Evolutionary conservation across 2,797 vertebrate genomes (phyloP).

Genomic region (Urosaurus nigricauda): DNA sequence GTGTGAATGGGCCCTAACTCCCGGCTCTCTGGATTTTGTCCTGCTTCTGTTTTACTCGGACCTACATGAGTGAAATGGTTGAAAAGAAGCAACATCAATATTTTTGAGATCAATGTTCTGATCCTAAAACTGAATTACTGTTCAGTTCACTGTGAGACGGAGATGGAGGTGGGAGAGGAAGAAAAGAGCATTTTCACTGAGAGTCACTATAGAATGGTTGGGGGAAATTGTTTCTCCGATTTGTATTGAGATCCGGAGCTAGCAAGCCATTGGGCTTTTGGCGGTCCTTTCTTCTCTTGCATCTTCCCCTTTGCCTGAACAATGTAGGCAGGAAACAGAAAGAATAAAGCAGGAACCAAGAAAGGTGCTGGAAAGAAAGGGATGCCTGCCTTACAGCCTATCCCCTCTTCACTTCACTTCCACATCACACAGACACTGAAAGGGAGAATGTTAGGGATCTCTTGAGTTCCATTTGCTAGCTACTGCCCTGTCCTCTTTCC

Average conservation of each 20-base stretch:
- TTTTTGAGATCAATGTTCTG: not conserved
- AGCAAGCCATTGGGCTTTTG: slow-evolving; percentile 58
- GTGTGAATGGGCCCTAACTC: too few relatives aligned
- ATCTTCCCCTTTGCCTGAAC: not conserved
- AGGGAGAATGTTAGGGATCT: slow-evolving; percentile 56
- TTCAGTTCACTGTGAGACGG: not conserved
- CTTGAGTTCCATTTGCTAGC: slow-evolving; percentile 62
- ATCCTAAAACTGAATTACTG: not conserved
- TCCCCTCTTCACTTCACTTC: slow-evolving; percentile 14
- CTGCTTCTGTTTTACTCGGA: too few relatives aligned
- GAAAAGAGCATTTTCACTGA: not conserved
- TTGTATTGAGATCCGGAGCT: not conserved
- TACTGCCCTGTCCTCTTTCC: slow-evolving; percentile 45
- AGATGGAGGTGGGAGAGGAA: accelerated
- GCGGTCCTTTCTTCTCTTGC: not conserved
- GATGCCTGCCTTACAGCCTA: slow-evolving; percentile 15
- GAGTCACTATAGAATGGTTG: not conserved
- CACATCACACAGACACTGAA: not conserved
- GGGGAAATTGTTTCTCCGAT: not conserved
- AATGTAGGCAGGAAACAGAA: not conserved
- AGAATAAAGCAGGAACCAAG: slow-evolving; percentile 2
- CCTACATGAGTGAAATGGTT: too few relatives aligned
- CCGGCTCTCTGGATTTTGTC: too few relatives aligned
- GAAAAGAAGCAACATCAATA: not conserved
- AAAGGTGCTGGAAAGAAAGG: slow-evolving; percentile 17